A percentile compares a stretch with the other conserved stretches of the same genome.
phyloP scores from a whole-genome alignment of 2,113 vertebrate genomes.

The Dendrocopos noguchii region DNA sequence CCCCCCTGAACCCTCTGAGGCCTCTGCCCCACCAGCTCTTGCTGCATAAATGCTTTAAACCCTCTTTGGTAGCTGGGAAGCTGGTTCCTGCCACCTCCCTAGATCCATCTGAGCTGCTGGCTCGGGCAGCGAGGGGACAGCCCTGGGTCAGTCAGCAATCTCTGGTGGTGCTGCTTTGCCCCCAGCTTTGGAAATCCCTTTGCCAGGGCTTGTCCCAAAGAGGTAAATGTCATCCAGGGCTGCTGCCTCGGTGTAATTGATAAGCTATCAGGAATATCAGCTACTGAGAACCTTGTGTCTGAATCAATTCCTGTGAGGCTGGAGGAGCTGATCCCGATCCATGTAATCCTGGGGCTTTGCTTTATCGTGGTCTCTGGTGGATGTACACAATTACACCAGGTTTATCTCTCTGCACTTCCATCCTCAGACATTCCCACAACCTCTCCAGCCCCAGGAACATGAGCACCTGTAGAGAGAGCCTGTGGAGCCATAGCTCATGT shows the following conservation, averaged over 20 bases:
- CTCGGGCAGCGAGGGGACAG: fast-evolving
- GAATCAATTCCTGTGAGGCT: neutral
- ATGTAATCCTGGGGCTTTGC: neutral
- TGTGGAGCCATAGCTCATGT: fast-evolving
- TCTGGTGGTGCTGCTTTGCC: neutral
- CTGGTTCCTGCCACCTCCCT: neutral
- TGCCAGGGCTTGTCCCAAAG: neutral
- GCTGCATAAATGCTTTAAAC: neutral
- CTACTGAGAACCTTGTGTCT: neutral
- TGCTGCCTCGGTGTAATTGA: neutral
- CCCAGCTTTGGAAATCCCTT: neutral
- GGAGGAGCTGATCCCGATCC: neutral
- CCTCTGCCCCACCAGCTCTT: neutral
- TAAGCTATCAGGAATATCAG: neutral
- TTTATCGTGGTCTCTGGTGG: fast-evolving
- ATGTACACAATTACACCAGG: neutral
- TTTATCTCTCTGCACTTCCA: neutral
- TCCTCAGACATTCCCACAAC: too few species aligned
- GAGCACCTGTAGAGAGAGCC: neutral
- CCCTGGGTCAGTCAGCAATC: neutral
- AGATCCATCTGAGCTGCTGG: neutral
- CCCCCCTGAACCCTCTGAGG: fast-evolving
- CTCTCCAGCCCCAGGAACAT: neutral
- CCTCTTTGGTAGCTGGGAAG: too few species aligned
- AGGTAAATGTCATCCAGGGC: neutral